Evolutionary conservation across 2,113 vertebrate species (phyloP), one percentile per base, ranked within the genome.

Genomic region (Caranx ignobilis): DNA sequence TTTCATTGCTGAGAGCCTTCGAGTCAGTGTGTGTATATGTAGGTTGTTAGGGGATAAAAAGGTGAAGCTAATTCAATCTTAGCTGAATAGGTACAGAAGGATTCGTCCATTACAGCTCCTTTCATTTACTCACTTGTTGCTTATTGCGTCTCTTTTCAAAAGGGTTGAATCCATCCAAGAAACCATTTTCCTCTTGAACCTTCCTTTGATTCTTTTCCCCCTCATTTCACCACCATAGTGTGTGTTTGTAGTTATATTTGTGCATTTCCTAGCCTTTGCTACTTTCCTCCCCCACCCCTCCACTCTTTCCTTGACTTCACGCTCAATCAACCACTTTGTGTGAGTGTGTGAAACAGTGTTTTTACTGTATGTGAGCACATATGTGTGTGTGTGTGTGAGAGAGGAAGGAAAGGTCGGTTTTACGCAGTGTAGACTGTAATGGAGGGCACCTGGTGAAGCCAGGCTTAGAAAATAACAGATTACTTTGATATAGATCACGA

Each of bases 291-390:
- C 18, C 48, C 37, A 26, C 15, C 21, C 52, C 60, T 1, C 21
- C 50, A 60, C 16, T 45, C 52, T 74, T 32, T 7, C 39, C 39
- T 41, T 71, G 64, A 82, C 81, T 77, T 63, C 57, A 78, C 11
- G 11, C 63, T 82, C 62, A 77, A 82, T 84, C 82, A 74, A 59
- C 64, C 18, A 9, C 67, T 64, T 21, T 63, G 59, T 57, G 60
- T n/a, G 48, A 35, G 47, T 48, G n/a, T 47, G 45, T 5, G 47
- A 18, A 0, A 7, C 48, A 3, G 7, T 19, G 48, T 48, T 10
- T 41, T 41, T 9, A 41, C 39, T 41, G 39, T n/a, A 19, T n/a
- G 2, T 50, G 47, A 18, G 47, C 18, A 13, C 11, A 10, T 45
- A 19, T 18, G 69, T 50, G 41, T 45, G 2, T 63, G 59, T 32